These are phyloP conservation scores for Phalacrocorax carbo DNA, from an alignment of 2,113 vertebrate genomes.

Conservation along the genomic window DNA sequence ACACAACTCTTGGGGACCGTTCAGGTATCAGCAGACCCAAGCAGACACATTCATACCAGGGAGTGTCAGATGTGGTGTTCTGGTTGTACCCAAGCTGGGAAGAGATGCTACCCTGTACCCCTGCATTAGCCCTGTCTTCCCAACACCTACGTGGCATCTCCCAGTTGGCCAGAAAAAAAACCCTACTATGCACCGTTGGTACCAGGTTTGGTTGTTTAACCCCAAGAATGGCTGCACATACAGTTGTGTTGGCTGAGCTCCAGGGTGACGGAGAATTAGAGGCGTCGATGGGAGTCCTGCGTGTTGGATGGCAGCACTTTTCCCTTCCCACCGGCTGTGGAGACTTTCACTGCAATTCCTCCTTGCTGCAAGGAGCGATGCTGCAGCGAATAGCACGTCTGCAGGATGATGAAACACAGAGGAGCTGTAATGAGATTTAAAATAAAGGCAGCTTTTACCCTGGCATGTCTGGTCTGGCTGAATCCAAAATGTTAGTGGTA, in stretches of 20 bases:
- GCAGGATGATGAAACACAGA: conserved; percentile 60
- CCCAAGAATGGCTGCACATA: not conserved
- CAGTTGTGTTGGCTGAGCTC: not conserved
- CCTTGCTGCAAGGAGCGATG: not conserved
- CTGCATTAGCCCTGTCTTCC: not conserved
- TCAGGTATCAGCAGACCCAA: not conserved
- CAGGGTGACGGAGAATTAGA: not conserved
- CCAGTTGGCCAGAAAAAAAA: not conserved
- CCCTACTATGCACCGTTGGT: rapidly evolving
- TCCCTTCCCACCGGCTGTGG: not conserved
- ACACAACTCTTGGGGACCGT: rapidly evolving
- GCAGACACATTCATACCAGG: not conserved
- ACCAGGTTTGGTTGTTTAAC: not conserved
- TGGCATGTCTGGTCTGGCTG: conserved; percentile 19
- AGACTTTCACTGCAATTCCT: conserved; percentile 27
- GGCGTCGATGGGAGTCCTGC: rapidly evolving
- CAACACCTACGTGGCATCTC: not conserved
- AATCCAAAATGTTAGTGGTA: not conserved
- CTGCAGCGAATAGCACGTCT: not conserved
- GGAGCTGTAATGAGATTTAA: conserved; percentile 42
- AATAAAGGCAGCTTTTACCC: conserved; percentile 20
- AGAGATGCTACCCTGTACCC: not conserved
- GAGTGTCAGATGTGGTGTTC: not conserved
- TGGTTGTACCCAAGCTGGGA: not conserved
- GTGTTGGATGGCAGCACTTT: not conserved